Conservation (phyloP, 2,888 invertebrate genomes). For the Conus canariensis region DNA sequence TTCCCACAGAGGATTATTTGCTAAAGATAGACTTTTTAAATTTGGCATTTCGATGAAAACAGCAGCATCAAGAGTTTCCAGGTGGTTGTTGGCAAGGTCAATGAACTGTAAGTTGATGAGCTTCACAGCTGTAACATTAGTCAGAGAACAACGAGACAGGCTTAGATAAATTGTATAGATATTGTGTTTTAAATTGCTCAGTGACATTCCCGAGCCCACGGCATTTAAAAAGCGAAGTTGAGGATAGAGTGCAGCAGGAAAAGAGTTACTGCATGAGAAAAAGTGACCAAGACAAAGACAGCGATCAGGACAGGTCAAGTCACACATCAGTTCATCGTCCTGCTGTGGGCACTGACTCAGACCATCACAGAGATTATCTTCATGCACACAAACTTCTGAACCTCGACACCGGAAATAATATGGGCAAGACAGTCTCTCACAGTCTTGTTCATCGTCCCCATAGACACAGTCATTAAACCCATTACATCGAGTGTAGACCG, state of each 20-base stretch:
- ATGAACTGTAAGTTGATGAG: not conserved
- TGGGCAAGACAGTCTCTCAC: not conserved
- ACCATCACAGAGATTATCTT: slow-evolving; percentile 13
- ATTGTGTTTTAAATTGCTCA: not conserved
- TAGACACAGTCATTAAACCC: slow-evolving; percentile 1
- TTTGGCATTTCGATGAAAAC: not conserved
- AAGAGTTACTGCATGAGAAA: not conserved
- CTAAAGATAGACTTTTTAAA: not conserved
- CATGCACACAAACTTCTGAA: not conserved
- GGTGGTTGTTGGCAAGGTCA: not conserved
- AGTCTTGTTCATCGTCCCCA: slow-evolving; percentile 6
- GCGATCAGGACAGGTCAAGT: slow-evolving; percentile 9
- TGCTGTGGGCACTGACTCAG: not conserved
- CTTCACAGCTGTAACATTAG: not conserved
- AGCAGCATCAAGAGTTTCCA: not conserved
- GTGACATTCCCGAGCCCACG: not conserved
- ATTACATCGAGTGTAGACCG: slow-evolving; percentile 15
- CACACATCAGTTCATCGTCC: slow-evolving; percentile 17
- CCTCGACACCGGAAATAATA: not conserved
- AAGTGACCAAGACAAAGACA: not conserved
- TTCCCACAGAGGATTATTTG: not conserved
- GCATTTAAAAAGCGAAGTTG: not conserved
- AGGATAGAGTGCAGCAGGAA: not conserved
- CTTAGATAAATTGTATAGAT: not conserved
- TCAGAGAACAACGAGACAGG: not conserved